phyloP scores from a whole-genome alignment of 2,888 invertebrate genomes.

The Pseudanteris insignis region DNA sequence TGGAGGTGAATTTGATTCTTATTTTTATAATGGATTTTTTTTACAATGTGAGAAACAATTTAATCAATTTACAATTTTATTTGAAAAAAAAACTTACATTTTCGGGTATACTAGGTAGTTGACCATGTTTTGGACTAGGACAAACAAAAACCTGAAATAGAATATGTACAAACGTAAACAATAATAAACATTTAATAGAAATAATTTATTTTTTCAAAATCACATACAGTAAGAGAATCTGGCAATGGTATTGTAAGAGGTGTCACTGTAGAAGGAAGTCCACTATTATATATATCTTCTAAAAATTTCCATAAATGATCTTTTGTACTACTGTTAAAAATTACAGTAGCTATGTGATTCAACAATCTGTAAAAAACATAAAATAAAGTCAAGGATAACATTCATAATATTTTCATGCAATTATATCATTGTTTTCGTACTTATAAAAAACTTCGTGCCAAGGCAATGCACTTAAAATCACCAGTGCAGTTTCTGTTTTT shows the following conservation, averaged over 20 bases:
- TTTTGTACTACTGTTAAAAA: slow-evolving; percentile 69
- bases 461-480: slow-evolving; percentile 88
- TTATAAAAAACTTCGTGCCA: slow-evolving; percentile 98
- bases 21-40: too few relatives aligned
- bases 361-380: slow-evolving; percentile 72
- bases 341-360: slow-evolving; percentile 82
- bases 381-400: too few relatives aligned
- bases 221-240: slow-evolving; percentile 66
- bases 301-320: slow-evolving; percentile 73
- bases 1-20: too few relatives aligned
- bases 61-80: too few relatives aligned
- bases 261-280: slow-evolving; percentile 76
- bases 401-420: too few relatives aligned
- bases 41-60: too few relatives aligned
- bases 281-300: slow-evolving; percentile 74
- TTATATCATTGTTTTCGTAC: slow-evolving; percentile 65
- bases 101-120: slow-evolving; percentile 93
- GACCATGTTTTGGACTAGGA: slow-evolving; percentile 80
- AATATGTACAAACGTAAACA: not conserved
- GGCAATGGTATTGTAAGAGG: slow-evolving; percentile 72
- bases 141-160: slow-evolving; percentile 81
- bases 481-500: slow-evolving; percentile 84
- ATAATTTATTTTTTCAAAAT: not conserved
- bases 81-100: slow-evolving; percentile 85
- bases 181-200: not conserved